Evolutionary conservation across 2,113 vertebrate species (phyloP).

Genomic region (Tenrec ecaudatus): DNA sequence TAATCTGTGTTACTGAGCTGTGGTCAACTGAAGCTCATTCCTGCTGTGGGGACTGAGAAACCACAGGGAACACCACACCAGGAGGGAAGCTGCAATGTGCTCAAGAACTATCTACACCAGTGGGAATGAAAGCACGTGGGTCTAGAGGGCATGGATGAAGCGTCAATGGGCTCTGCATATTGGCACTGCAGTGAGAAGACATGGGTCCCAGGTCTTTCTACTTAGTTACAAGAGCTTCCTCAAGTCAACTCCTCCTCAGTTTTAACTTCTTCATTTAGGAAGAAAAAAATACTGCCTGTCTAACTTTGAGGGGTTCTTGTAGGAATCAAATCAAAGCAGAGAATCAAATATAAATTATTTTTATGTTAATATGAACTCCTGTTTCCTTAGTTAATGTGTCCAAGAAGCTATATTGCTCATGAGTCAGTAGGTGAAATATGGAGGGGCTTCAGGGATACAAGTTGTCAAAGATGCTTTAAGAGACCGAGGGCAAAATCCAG

Average conservation of each 20-base stretch:
- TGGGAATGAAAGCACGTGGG: neutral
- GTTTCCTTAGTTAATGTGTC: constrained; percentile 62
- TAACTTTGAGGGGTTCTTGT: neutral
- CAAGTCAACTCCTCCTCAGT: constrained; percentile 19
- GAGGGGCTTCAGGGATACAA: constrained; percentile 57
- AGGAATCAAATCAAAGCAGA: constrained; percentile 52
- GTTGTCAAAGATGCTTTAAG: constrained; percentile 57
- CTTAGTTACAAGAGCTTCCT: neutral
- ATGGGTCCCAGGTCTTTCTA: neutral
- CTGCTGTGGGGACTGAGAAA: neutral
- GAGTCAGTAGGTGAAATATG: constrained; percentile 11
- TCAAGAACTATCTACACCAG: neutral
- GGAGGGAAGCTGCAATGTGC: neutral
- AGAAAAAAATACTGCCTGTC: neutral
- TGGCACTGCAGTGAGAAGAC: neutral
- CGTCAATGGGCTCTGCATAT: neutral
- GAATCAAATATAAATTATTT: constrained; percentile 53
- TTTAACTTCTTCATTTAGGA: constrained; percentile 12
- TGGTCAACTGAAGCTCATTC: neutral
- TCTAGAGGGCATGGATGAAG: neutral
- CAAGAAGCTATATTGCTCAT: constrained; percentile 50
- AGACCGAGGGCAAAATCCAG: constrained; percentile 42
- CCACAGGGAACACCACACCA: neutral
- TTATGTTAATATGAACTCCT: constrained; percentile 48
- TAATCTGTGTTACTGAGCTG: neutral